Percentiles rank a stretch among this genome's conserved stretches.
Conservation (phyloP, 2,888 invertebrate genomes). For the Torymus tubicola region DNA sequence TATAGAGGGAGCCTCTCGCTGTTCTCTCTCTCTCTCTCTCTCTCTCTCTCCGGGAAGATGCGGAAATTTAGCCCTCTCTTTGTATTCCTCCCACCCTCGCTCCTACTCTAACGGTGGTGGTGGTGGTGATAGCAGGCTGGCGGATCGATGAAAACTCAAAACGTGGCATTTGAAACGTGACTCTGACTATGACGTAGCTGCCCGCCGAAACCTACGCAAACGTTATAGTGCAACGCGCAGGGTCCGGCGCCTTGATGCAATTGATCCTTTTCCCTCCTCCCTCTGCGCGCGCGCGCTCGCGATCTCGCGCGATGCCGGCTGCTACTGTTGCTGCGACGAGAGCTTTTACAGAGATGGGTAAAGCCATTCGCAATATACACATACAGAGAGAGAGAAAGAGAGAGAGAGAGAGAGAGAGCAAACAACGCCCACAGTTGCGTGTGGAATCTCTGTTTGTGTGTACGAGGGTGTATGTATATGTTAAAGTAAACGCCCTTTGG, state of each 20-base stretch:
- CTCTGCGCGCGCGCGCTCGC: too few species aligned
- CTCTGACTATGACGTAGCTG: conserved; percentile 34
- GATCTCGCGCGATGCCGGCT: too few species aligned
- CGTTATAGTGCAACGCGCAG: not conserved
- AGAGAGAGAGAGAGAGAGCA: too few species aligned
- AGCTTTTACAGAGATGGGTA: too few species aligned
- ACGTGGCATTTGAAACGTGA: conserved; percentile 45
- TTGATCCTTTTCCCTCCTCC: conserved; percentile 46
- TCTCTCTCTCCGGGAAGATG: conserved; percentile 24
- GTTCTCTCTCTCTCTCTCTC: too few species aligned
- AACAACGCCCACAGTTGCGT: too few species aligned
- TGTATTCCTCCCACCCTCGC: conserved; percentile 11
- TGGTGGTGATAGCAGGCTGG: not conserved
- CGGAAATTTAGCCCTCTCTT: conserved; percentile 39
- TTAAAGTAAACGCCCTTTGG: too few species aligned
- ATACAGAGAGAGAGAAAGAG: too few species aligned
- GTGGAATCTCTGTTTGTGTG: too few species aligned
- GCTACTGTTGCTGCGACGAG: too few species aligned
- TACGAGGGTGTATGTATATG: too few species aligned
- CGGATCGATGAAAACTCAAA: conserved; percentile 45
- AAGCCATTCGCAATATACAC: too few species aligned
- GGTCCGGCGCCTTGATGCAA: conserved; percentile 35
- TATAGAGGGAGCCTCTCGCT: conserved; percentile 12
- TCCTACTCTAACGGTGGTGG: not conserved
- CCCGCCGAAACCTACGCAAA: conserved; percentile 43